Base-by-base conservation (phyloP, 2,888 invertebrate species). In the Cabera pusaria region DNA sequence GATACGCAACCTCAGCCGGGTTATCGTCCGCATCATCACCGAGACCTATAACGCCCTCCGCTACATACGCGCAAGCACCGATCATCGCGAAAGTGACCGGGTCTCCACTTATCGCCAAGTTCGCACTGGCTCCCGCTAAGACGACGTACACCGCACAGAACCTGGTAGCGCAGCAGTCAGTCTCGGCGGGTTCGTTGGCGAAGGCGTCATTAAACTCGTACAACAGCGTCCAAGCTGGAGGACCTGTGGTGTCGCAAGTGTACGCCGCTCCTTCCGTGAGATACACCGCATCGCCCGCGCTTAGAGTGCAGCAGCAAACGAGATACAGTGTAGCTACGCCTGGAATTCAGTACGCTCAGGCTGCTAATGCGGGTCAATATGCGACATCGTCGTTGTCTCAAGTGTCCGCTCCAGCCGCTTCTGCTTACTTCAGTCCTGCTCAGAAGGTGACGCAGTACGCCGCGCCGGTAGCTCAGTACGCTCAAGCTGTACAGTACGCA, bases 1-100 rank as follows among this genome's bases (percentile, higher is more conserved):
- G 91, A 48, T 91, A 91, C 41, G 79, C 89, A 3, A 91, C 91
- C 14, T 81, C 90, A 6, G 87, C 90, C 2, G 90, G 88, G 3
- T 76, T 91, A 0, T 91, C 91, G 2, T 72, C 60, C 14, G 62
- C 71, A 1, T 59, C 79, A 1, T 56, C 68, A 3, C 58, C 59
- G 11, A 73, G 71, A 57, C 84, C 82, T 9, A 72, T 86, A n/a
- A 77, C 68, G 10, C 87, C 89, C 0, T 62, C 64, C 38, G 77
- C 79, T 9, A 84, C 86, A 3, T 90, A 89, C 46, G 87, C 87
- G 10, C 87, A 88, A 60, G 89, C 88, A n/a, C 89, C 90, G n/a
- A 86, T 89, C 32, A 70, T 88, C 48, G 72, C 90, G 10, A 83
- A 90, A 79, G 72, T 87, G 39, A 79, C 90, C 7, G 76, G 88